Evolutionary conservation across 2,797 vertebrate species (phyloP).

Genomic region (Gymnothorax reevesii): DNA sequence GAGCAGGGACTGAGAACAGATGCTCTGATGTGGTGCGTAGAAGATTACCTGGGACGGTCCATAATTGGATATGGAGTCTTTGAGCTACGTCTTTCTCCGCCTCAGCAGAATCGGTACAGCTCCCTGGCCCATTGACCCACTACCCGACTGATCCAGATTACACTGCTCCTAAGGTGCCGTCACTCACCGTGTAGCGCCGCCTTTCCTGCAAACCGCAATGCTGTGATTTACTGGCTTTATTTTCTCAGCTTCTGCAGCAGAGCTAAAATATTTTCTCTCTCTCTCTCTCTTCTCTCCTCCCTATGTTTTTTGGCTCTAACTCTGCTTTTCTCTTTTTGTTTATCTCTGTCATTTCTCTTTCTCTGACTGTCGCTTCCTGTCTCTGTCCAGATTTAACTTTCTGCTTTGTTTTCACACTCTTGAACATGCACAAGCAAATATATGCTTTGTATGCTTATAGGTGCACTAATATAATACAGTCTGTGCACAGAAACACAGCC

Average conservation of each 20-base stretch:
- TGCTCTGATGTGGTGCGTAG: too few relatives aligned
- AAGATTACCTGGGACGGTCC: background rate
- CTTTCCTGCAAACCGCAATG: background rate
- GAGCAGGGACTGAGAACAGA: background rate
- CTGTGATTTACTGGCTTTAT: background rate
- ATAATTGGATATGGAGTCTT: background rate
- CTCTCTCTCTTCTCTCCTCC: background rate
- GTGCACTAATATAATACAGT: background rate
- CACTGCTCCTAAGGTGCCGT: background rate
- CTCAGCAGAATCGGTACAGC: slow-evolving; percentile 3
- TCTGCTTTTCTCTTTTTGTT: too few relatives aligned
- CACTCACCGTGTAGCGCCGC: background rate
- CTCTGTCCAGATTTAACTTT: background rate
- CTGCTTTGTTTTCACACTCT: background rate
- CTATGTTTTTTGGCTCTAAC: too few relatives aligned
- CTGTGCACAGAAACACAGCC: background rate
- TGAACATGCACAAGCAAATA: background rate
- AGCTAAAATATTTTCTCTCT: background rate
- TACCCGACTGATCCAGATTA: slow-evolving; percentile 23
- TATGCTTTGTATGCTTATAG: background rate
- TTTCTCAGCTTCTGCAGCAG: background rate
- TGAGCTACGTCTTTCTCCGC: background rate
- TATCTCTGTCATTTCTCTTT: too few relatives aligned
- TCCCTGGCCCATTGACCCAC: slow-evolving; percentile 20
- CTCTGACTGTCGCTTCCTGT: too few relatives aligned